A percentile compares a stretch with the other conserved stretches of the same genome.
Evolutionary conservation across 2,113 vertebrate genomes (phyloP).

Genomic region (Tor tambroides): DNA sequence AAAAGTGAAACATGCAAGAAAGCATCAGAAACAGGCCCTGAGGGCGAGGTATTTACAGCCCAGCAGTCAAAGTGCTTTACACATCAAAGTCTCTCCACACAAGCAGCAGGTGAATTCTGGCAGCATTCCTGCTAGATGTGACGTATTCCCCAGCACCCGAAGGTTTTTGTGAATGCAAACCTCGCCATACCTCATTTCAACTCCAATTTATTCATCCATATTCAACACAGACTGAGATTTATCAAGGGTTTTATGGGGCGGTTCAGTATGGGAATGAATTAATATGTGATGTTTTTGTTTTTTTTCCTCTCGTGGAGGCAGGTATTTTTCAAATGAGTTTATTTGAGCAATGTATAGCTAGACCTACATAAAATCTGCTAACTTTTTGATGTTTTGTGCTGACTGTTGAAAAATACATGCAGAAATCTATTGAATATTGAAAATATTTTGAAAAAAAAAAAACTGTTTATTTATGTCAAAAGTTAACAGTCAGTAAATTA

Average conservation of each 20-base stretch:
- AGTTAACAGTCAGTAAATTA: no score
- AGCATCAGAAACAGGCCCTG: neutral
- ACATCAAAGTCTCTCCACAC: conserved; percentile 30
- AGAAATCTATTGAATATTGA: no score
- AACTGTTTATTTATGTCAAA: no score
- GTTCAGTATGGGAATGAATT: neutral
- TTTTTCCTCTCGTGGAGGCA: neutral
- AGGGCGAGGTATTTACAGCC: conserved; percentile 29
- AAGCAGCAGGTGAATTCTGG: conserved; percentile 24
- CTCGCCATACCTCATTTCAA: neutral
- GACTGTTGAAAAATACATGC: neutral
- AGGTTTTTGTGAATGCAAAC: conserved; percentile 15
- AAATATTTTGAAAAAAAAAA: no score
- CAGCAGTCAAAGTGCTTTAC: conserved; percentile 21
- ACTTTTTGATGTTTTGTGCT: neutral
- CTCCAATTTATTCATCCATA: neutral
- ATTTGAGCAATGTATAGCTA: neutral
- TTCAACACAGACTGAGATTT: neutral
- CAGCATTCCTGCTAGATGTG: neutral
- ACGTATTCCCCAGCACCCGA: neutral
- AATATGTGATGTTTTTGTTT: neutral
- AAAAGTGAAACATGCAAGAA: neutral
- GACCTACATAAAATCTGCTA: neutral
- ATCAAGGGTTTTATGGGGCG: neutral
- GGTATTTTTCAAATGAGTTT: neutral